A percentile compares a stretch with the other conserved stretches of the same genome.
phyloP scores from a whole-genome alignment of 2,888 invertebrate genomes.

The Noctua fimbriata region DNA sequence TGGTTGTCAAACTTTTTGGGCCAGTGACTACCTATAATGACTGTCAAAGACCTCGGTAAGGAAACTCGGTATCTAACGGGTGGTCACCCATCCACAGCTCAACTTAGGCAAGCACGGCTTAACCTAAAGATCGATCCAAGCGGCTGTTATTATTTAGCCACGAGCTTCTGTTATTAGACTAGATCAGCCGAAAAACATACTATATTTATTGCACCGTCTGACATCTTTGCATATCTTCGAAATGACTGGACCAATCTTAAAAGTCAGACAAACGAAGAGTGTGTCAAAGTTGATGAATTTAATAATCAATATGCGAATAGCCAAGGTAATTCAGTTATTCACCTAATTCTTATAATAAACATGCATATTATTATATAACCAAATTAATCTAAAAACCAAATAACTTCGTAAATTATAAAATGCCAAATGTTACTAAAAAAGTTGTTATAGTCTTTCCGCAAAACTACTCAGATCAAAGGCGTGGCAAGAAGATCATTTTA shows the following conservation, averaged over 20 bases:
- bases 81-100: no score
- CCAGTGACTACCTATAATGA: no score
- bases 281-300: conserved; percentile 49
- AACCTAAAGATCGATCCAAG: no score
- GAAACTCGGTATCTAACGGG: no score
- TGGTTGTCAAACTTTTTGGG: no score
- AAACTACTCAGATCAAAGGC: conserved; percentile 26
- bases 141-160: no score
- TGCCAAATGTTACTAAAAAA: conserved; percentile 34
- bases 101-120: no score
- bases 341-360: conserved; percentile 27
- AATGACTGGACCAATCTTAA: conserved; percentile 13
- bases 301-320: conserved; percentile 15
- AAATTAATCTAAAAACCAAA: conserved; percentile 38
- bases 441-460: conserved; percentile 46
- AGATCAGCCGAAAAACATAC: no score
- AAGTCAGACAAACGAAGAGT: conserved; percentile 26
- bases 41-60: no score
- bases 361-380: conserved; percentile 31
- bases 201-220: no score
- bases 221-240: conserved; percentile 7
- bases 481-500: conserved; percentile 21
- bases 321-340: conserved; percentile 54
- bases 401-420: conserved; percentile 22
- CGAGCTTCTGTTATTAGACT: no score